These are phyloP conservation scores for Euwallacea similis DNA, from an alignment of 1,140 invertebrate species.

Conservation along the genomic window DNA sequence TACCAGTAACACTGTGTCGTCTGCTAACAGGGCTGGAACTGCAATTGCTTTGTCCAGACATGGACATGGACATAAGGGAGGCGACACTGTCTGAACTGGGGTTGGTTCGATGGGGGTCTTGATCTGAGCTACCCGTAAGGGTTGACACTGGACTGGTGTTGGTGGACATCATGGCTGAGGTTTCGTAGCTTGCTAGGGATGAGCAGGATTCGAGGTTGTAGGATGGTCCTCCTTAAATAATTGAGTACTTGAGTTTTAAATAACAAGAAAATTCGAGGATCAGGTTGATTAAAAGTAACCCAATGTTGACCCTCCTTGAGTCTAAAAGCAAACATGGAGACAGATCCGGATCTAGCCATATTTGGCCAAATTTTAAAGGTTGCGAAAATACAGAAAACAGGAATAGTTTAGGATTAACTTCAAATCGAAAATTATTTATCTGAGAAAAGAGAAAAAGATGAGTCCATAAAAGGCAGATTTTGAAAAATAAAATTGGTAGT, in stretches of 20 bases:
- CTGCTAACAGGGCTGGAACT: slow-evolving; percentile 75
- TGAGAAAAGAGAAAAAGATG: too few species aligned
- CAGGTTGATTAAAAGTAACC: too few species aligned
- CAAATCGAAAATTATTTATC: too few species aligned
- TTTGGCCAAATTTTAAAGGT: too few species aligned
- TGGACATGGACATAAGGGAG: slow-evolving; percentile 77
- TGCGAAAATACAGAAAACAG: too few species aligned
- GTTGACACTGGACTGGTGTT: slow-evolving; percentile 89
- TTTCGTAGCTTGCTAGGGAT: slow-evolving; percentile 77
- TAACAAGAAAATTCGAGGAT: too few species aligned
- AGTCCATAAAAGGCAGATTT: too few species aligned
- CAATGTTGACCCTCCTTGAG: too few species aligned
- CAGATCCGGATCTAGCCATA: too few species aligned
- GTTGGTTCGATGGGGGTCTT: slow-evolving; percentile 60
- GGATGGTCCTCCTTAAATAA: slow-evolving; percentile 38
- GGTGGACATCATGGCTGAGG: slow-evolving; percentile 68
- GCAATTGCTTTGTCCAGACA: slow-evolving; percentile 75
- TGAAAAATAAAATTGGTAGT: too few species aligned
- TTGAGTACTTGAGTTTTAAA: background rate
- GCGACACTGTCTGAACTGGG: slow-evolving; percentile 73
- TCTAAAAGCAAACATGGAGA: too few species aligned
- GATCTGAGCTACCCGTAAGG: slow-evolving; percentile 74
- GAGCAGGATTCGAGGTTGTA: slow-evolving; percentile 61
- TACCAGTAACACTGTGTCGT: slow-evolving; percentile 80
- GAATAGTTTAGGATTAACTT: too few species aligned